Percentiles rank a stretch among this genome's conserved stretches.
These are phyloP conservation scores for Chiroxiphia lanceolata DNA, from an alignment of 2,797 vertebrate genomes.

Conservation along the genomic window DNA sequence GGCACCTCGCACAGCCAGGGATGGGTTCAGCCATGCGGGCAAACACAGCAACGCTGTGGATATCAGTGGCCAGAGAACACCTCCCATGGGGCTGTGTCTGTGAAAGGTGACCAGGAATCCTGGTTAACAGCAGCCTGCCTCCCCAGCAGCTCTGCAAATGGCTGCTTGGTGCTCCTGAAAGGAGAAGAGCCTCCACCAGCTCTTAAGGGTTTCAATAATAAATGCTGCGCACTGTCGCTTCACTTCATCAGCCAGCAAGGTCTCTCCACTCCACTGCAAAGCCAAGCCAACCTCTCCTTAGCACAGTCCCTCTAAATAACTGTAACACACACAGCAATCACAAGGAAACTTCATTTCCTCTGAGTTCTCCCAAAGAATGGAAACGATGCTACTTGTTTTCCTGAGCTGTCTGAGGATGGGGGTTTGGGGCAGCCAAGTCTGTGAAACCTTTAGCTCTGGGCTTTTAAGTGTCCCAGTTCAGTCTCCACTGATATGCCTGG, in stretches of 20 bases:
- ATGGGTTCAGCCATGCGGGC: neutral
- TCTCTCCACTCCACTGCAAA: neutral
- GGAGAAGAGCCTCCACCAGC: neutral
- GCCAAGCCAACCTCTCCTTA: neutral
- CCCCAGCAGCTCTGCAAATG: neutral
- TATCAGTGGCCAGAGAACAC: neutral
- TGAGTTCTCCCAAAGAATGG: neutral
- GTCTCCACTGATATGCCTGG: neutral
- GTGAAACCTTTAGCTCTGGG: neutral
- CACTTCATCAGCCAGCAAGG: neutral
- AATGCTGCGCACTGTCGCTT: neutral
- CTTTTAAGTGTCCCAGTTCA: neutral
- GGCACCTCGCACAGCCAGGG: neutral
- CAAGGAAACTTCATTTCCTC: neutral
- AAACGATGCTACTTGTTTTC: neutral
- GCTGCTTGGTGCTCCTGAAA: neutral
- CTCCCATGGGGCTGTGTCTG: neutral
- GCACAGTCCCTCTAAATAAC: neutral
- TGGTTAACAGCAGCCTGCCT: neutral
- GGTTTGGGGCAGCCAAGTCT: neutral
- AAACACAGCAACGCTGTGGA: neutral
- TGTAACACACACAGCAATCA: neutral
- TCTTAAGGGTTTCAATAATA: neutral
- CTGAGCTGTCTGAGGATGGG: neutral
- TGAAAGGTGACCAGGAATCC: neutral